These are phyloP conservation scores for Coelopa pilipes DNA, from an alignment of 2,888 invertebrate species.

Conservation along the genomic window DNA sequence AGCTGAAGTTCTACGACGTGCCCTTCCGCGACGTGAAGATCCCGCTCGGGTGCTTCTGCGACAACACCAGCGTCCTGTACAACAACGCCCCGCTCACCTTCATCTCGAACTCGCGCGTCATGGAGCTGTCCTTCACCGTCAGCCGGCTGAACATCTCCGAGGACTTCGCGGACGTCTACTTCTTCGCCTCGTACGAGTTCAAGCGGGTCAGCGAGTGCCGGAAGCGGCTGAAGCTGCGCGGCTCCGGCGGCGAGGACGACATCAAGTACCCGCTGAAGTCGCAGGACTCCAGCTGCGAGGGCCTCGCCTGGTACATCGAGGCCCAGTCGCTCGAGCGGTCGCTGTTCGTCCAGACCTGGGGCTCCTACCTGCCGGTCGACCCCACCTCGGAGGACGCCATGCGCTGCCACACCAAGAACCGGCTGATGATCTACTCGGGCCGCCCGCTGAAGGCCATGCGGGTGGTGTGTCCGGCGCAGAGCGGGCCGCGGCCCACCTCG, in stretches of 20 bases:
- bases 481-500: conserved; percentile 74
- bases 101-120: conserved; percentile 74
- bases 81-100: conserved; percentile 73
- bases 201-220: conserved; percentile 75
- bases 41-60: conserved; percentile 82
- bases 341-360: conserved; percentile 85
- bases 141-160: conserved; percentile 80
- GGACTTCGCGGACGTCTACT: conserved; percentile 84
- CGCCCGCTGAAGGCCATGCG: conserved; percentile 70
- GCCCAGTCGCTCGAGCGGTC: conserved; percentile 83
- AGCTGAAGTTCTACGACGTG: conserved; percentile 73
- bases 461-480: conserved; percentile 80
- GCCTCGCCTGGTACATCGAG: conserved; percentile 79
- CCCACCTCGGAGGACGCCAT: conserved; percentile 72
- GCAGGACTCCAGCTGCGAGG: conserved; percentile 67
- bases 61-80: conserved; percentile 73
- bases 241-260: conserved; percentile 75
- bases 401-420: conserved; percentile 80
- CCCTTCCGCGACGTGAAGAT: conserved; percentile 77
- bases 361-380: conserved; percentile 76
- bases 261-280: conserved; percentile 74
- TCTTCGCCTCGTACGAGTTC: conserved; percentile 78
- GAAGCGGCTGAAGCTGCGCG: conserved; percentile 73
- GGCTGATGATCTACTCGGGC: conserved; percentile 84
- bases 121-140: conserved; percentile 82